Evolutionary conservation across 2,113 vertebrate genomes (phyloP), one percentile per base, ranked within the genome.

Genomic region (Oreochromis tanganicae): DNA sequence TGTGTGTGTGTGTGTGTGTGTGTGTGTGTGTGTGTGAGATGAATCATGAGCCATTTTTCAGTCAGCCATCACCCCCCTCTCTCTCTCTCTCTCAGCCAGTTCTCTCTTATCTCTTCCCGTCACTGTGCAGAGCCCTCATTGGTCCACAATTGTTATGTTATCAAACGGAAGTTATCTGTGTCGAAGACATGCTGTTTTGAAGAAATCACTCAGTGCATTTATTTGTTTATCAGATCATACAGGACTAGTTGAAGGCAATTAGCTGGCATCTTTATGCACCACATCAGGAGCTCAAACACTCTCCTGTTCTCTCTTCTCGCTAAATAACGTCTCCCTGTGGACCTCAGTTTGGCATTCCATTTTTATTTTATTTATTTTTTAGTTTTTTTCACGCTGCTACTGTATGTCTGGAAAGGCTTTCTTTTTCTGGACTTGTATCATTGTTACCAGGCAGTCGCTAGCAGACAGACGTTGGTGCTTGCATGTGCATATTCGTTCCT

Each of bases 401-500:
- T 29, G 13, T 68, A 9, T 6, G 13, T 88, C 68, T 83, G 46
- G 38, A 78, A 57, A 80, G 17, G 50, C 9, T 86, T 41, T 80
- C 9, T 34, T 83, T 73, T 71, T 73, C 85, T 52, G 38, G 82
- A 88, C 68, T 86, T 83, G 43, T 61, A 57, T 81, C 50, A 41
- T 54, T 85, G 75, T 90, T 52, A 84, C 89, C 27, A 79, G 79
- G 80, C 84, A 14, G 43, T 83, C 11, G 46, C 43, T 78, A 32
- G 85, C 43, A 9, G 80, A 82, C 75, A 66, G 78, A 75, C 29
- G 54, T 63, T 56, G 87, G 85, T 92, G 92, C 89, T 88, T 84
- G 91, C 92, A 91, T 91, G 93, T 86, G 82, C 84, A 80, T 85
- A 75, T 81, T 73, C 80, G 84, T 82, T 59, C 73, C 41, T 86